Evolutionary conservation across 2,113 vertebrate genomes (phyloP).

Genomic region (Ginglymostoma cirratum): DNA sequence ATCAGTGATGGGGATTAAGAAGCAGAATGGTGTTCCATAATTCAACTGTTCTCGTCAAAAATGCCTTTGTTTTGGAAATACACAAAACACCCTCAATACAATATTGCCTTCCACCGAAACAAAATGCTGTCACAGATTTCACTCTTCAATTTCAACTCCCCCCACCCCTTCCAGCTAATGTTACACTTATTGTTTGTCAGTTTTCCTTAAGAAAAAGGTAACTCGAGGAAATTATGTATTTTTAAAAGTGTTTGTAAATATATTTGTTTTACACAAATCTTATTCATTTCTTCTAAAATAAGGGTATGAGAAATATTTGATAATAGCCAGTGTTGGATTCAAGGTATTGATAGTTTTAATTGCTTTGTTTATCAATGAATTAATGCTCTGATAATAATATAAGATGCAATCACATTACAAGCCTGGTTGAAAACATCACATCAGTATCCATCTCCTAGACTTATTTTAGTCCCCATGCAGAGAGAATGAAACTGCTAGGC

Average conservation of each 20-base stretch:
- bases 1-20: conserved; percentile 36
- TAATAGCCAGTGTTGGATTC: neutral
- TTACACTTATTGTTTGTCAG: neutral
- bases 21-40: conserved; percentile 13
- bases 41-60: conserved; percentile 33
- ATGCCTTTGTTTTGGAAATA: neutral
- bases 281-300: neutral
- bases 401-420: neutral
- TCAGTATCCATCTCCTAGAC: neutral
- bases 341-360: conserved; percentile 16
- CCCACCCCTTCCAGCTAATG: no score
- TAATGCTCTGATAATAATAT: neutral
- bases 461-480: neutral
- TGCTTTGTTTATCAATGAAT: neutral
- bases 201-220: neutral
- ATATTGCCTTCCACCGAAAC: neutral
- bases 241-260: neutral
- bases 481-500: neutral
- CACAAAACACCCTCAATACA: neutral
- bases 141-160: neutral
- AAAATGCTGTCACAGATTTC: neutral
- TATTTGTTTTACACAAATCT: neutral
- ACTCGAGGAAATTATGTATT: neutral
- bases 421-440: neutral
- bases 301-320: neutral